These are phyloP conservation scores for Melanogrammus aeglefinus DNA, from an alignment of 2,797 vertebrate species.

Conservation along the genomic window DNA sequence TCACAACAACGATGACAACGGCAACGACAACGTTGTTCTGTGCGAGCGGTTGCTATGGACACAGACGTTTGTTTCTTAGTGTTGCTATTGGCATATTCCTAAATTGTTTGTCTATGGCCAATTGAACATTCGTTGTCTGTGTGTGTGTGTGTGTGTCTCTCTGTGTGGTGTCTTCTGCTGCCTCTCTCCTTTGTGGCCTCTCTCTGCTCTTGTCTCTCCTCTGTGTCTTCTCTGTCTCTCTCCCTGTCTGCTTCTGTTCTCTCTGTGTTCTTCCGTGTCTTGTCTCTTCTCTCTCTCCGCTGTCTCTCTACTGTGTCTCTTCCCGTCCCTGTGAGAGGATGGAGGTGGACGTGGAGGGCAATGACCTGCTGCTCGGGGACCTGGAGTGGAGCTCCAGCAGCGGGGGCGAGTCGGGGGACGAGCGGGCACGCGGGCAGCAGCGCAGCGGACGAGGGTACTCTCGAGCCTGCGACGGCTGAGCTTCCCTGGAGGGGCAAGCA, in stretches of 20 bases:
- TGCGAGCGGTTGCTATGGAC: background rate
- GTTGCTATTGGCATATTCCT: background rate
- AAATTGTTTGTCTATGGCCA: no score
- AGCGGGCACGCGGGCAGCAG: slow-evolving; percentile 84
- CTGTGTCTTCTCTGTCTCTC: no score
- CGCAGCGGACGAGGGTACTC: slow-evolving; percentile 95
- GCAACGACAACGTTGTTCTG: background rate
- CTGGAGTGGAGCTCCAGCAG: slow-evolving; percentile 95
- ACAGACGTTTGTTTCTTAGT: background rate
- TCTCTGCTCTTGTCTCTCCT: no score
- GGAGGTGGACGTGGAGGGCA: slow-evolving; percentile 79
- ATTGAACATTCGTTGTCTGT: no score
- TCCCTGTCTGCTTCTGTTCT: no score
- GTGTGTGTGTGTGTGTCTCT: no score
- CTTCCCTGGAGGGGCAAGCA: slow-evolving; percentile 75
- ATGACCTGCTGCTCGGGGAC: slow-evolving; percentile 83
- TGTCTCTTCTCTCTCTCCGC: no score
- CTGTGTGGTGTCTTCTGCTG: no score
- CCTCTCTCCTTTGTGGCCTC: no score
- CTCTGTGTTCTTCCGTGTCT: no score
- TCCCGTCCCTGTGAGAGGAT: slow-evolving; percentile 72
- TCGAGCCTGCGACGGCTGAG: slow-evolving; percentile 78
- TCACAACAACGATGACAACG: background rate
- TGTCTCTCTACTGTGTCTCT: no score
- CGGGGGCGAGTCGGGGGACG: slow-evolving; percentile 88